Conservation (phyloP, 2,797 vertebrate genomes). For the Gymnothorax reevesii region DNA sequence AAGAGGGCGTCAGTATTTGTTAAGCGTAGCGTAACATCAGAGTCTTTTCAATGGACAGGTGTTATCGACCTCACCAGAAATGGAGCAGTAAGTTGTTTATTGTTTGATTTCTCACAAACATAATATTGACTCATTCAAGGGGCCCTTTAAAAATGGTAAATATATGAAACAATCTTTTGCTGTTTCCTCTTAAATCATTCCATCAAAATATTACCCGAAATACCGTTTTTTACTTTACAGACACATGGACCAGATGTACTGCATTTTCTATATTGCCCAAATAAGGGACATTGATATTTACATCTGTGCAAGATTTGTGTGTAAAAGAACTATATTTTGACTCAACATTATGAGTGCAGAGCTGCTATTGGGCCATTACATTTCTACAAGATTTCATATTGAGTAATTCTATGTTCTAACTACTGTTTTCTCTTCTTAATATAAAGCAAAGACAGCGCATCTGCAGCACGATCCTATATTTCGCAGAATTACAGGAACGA, state of each 20-base stretch:
- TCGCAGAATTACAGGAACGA: neutral
- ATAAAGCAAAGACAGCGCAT: neutral
- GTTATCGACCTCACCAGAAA: neutral
- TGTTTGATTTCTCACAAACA: neutral
- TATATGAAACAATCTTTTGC: conserved; percentile 24
- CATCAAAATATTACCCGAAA: conserved; percentile 34
- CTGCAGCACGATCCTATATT: neutral
- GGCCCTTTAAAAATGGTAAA: conserved; percentile 19
- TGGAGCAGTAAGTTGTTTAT: neutral
- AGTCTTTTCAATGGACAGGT: neutral
- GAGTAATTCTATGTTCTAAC: neutral
- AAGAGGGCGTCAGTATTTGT: neutral
- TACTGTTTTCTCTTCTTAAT: neutral
- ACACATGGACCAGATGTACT: conserved; percentile 21
- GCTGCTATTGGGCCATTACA: neutral
- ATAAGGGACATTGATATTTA: conserved; percentile 15
- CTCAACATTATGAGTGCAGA: neutral
- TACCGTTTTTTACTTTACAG: conserved; percentile 35
- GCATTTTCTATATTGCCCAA: neutral
- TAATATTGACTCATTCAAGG: neutral
- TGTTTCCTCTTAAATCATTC: conserved; percentile 5
- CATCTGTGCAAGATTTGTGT: neutral
- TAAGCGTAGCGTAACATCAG: neutral
- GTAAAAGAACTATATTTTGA: neutral
- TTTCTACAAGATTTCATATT: conserved; percentile 1